Conservation (phyloP, 2,797 vertebrate species). For the Cuniculus paca region DNA sequence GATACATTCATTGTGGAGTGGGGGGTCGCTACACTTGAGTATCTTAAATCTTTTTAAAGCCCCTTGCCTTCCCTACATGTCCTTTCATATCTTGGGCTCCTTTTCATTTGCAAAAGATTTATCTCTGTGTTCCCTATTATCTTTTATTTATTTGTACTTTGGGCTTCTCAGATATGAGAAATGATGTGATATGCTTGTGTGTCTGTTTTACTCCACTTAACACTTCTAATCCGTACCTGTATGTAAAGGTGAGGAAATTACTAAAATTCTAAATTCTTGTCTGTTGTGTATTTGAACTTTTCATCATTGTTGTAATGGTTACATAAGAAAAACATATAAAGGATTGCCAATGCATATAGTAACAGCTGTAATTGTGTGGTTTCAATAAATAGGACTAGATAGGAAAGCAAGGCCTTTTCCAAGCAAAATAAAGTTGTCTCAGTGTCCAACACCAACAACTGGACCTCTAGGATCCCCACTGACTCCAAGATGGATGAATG, state of each 20-base stretch:
- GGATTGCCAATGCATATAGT: too few species aligned
- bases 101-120: not conserved
- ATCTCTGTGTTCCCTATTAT: too few species aligned
- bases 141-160: not conserved
- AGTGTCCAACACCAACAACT: not conserved
- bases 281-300: not conserved
- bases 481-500: not conserved
- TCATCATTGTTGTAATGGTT: not conserved
- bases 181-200: not conserved
- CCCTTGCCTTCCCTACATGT: not conserved
- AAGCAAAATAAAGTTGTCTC: not conserved
- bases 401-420: not conserved
- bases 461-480: not conserved
- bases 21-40: not conserved
- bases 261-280: not conserved
- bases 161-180: not conserved
- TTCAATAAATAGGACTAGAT: not conserved
- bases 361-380: not conserved
- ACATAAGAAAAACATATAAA: not conserved
- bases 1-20: not conserved
- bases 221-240: not conserved
- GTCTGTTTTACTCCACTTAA: not conserved
- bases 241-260: not conserved
- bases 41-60: not conserved
- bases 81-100: not conserved